Percentiles rank a stretch among this genome's conserved stretches.
Evolutionary conservation across 1,140 invertebrate genomes (phyloP).

Genomic region (Drosophila persimilis): DNA sequence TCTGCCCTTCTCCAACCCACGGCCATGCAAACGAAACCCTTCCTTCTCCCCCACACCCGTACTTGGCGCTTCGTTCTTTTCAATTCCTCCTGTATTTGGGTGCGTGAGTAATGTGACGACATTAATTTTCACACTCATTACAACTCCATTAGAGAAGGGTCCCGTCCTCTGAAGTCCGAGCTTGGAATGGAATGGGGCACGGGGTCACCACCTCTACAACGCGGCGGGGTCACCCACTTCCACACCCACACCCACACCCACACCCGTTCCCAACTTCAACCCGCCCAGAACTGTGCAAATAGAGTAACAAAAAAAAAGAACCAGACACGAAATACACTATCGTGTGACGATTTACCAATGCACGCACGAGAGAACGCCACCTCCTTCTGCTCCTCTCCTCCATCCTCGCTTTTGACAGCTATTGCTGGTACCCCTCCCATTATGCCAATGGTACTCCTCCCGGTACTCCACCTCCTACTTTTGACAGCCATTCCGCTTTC

Average conservation of each 20-base stretch:
- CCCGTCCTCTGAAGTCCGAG: conserved; percentile 13
- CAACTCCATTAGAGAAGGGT: conserved; percentile 68
- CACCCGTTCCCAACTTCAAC: no score
- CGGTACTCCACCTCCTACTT: no score
- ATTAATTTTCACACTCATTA: conserved; percentile 82
- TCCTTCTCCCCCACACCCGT: background rate
- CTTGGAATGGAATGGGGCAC: background rate
- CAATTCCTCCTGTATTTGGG: conserved; percentile 46
- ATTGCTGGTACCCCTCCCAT: background rate
- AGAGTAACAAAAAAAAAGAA: conserved; percentile 50
- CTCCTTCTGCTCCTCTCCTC: background rate
- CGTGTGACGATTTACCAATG: conserved; percentile 49
- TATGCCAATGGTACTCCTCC: no score
- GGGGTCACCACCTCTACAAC: conserved; percentile 1
- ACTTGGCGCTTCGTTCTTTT: background rate
- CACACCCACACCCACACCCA: background rate
- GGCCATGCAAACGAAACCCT: conserved; percentile 14
- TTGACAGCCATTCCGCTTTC: no score
- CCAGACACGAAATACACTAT: conserved; percentile 43
- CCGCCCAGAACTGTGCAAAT: conserved; percentile 24
- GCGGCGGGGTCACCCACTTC: background rate
- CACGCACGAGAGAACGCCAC: conserved; percentile 61
- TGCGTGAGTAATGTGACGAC: conserved; percentile 81
- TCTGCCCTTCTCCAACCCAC: background rate
- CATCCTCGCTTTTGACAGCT: background rate